Conservation (phyloP, 2,888 invertebrate species). For the Cerceris ruficornis region DNA sequence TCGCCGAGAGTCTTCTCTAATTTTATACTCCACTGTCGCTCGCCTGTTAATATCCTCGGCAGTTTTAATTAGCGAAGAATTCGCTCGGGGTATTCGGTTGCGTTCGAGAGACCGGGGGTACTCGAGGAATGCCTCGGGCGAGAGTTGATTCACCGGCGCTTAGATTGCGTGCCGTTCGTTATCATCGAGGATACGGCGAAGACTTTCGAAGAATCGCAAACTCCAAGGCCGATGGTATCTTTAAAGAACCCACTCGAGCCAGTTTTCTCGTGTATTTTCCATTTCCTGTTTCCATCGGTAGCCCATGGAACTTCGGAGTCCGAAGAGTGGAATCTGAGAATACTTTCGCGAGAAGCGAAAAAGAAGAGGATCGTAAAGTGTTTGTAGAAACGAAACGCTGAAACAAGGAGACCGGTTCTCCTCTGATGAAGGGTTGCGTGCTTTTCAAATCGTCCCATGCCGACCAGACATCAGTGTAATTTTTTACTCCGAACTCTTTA, state of each 20-base stretch:
- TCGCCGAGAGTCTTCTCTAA: neutral
- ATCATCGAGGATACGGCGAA: constrained; percentile 40
- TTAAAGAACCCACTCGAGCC: neutral
- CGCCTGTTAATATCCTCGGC: neutral
- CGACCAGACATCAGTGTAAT: constrained; percentile 39
- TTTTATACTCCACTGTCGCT: neutral
- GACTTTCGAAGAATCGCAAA: constrained; percentile 32
- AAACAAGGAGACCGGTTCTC: constrained; percentile 16
- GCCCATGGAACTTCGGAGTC: too few relatives aligned
- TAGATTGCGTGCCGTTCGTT: constrained; percentile 48
- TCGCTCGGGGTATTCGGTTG: constrained; percentile 9
- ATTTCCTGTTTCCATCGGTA: too few relatives aligned
- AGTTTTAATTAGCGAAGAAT: constrained; percentile 45
- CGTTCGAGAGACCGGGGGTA: constrained; percentile 8
- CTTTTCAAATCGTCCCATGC: constrained; percentile 7
- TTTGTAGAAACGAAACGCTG: constrained; percentile 9
- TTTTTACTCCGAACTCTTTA: constrained; percentile 20
- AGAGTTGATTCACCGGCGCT: constrained; percentile 38
- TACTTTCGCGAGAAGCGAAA: neutral
- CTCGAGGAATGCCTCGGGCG: constrained; percentile 4
- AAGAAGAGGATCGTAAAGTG: neutral
- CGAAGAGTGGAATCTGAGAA: neutral
- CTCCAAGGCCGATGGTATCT: constrained; percentile 34
- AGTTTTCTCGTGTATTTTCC: too few relatives aligned
- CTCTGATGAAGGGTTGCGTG: constrained; percentile 44